Base-by-base conservation (phyloP, 2,113 vertebrate species). In the Xenotilapia flavipinnis region DNA sequence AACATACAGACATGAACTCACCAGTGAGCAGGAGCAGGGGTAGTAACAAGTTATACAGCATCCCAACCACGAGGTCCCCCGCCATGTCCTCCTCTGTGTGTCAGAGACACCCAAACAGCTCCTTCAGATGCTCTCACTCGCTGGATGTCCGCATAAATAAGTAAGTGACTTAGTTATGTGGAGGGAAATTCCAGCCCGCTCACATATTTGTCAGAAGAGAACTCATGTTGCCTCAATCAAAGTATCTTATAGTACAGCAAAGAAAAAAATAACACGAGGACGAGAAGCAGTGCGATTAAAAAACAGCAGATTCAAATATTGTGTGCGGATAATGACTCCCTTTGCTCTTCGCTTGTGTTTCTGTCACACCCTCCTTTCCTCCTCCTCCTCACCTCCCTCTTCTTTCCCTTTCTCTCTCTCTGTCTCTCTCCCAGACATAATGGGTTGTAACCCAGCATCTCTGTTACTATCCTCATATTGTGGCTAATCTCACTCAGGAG, bases 21-120 rank as follows among this genome's bases (percentile, higher is more conserved):
- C 96, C 97, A 79, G 94, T 81, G 85, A 95, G 81, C 82, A 97
- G 92, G 28, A 93, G 80, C 55, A 96, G 80, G 4, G 94, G 94
- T 6, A 96, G 93, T 33, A 95, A 84, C 45, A 95, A 85, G 86
- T 94, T 93, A 90, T 96, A 97, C 58, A 96, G 86, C 28, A 97
- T 79, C 45, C 92, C 94, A 31, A 95, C 91, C 40, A 86, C 26
- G 12, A 94, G 87, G 56, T 95, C 94, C 6, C 87, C 91, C 15
- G 95, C 95, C 93, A 86, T 93, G 62, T 51, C 92, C 87, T 45
- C 83, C 28, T 15, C 81, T 19, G 56, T 58, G 65, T 83, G 70
- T 84, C 81, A 80, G 80, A 82, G 80, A 88, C 81, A 45, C 81
- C 49, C 40, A 9, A 36, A 14, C 53, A 75, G 80, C 90, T 86